Evolutionary conservation across 2,888 invertebrate species (phyloP), one percentile per base, ranked within the genome.

Genomic region (Alitta virens): DNA sequence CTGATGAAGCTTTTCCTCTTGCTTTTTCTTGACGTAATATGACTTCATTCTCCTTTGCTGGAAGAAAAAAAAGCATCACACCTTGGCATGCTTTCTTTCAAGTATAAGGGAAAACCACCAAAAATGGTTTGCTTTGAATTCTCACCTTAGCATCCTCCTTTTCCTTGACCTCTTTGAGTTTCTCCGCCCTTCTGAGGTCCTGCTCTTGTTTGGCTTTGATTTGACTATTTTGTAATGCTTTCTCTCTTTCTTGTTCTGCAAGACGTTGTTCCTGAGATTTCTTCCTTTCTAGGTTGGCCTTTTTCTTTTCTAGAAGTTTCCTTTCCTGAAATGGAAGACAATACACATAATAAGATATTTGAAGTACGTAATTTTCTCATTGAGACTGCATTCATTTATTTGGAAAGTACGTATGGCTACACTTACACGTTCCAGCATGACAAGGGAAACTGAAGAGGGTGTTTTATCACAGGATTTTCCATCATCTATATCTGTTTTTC

Each of bases 11-110:
- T 57, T 62, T 33, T 65, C 63, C 33, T 64, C 63, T 24, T 56
- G 56, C 42, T 52, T 50, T 43, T 59, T 60, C 51, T 55, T 62
- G 3, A 56, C 50, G 40, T 67, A 60, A 18, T 60, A 56, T 24
- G 62, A 65, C 51, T 55, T 67, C 50, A 67, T 43, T 33, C 54
- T 64, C 14, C 55, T 51, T 65, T 58, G 59, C 67, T 67, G 49
- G 14, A 57, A 57, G n/a, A 25, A 33, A 21, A 50, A 50, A 58
- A 26, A 27, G 24, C 33, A 33, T 7, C 33, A 33, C 33, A 33
- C 33, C 5, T 33, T 33, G 12, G 33, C 33, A 33, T 7, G 12
- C 12, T 33, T 33, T 33, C 33, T 12, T n/a, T n/a, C n/a, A n/a
- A n/a, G n/a, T n/a, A n/a, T n/a, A n/a, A 33, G 12, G 33, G 12